Evolutionary conservation across 2,797 vertebrate genomes (phyloP).

Genomic region (Myripristis murdjan): DNA sequence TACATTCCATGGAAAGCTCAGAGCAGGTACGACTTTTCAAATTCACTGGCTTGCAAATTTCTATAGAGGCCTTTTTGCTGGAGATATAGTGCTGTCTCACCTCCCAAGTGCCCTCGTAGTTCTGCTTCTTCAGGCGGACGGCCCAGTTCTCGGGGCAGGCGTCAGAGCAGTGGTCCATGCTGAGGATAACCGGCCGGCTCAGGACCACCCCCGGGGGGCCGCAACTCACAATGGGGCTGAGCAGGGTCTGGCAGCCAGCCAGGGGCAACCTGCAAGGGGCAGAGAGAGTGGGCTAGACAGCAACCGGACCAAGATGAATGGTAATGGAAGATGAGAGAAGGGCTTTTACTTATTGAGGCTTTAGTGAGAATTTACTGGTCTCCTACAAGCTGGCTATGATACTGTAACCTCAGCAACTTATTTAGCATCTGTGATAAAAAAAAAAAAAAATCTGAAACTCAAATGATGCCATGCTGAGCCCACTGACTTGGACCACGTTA

Average conservation of each 20-base stretch:
- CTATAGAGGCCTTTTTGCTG: slow-evolving; percentile 36
- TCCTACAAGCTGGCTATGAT: slow-evolving; percentile 54
- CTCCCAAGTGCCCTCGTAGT: slow-evolving; percentile 97
- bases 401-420: slow-evolving; percentile 60
- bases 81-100: slow-evolving; percentile 80
- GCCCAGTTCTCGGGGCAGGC: slow-evolving; percentile 97
- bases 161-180: slow-evolving; percentile 98
- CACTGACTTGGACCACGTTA: slow-evolving; percentile 33
- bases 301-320: slow-evolving; percentile 23
- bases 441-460: slow-evolving; percentile 13
- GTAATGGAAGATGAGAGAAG: slow-evolving; percentile 37
- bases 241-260: slow-evolving; percentile 96
- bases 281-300: neutral
- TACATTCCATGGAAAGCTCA: slow-evolving; percentile 46
- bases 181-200: slow-evolving; percentile 95
- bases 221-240: slow-evolving; percentile 97
- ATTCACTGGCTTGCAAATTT: slow-evolving; percentile 58
- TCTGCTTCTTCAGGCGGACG: slow-evolving; percentile 97
- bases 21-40: slow-evolving; percentile 50
- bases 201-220: slow-evolving; percentile 97
- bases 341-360: slow-evolving; percentile 51
- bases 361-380: slow-evolving; percentile 56
- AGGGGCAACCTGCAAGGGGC: slow-evolving; percentile 91
- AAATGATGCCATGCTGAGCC: slow-evolving; percentile 56
- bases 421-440: slow-evolving; percentile 55